A percentile compares a stretch with the other conserved stretches of the same genome.
Evolutionary conservation across 2,113 vertebrate species (phyloP).

Genomic region (Tamias sibiricus): DNA sequence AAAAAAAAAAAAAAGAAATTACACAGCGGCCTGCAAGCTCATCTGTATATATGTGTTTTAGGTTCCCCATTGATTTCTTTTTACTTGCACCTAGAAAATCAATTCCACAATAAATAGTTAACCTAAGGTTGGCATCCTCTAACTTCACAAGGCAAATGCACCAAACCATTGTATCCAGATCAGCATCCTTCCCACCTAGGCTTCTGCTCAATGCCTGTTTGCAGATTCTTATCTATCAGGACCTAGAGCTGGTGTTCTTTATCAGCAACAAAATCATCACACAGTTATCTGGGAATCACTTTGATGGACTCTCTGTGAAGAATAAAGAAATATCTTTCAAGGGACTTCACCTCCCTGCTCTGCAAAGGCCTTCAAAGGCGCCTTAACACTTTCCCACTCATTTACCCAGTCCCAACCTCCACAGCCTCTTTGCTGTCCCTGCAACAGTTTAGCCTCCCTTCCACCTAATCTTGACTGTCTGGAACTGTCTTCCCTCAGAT

Average conservation of each 20-base stretch:
- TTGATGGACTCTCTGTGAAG: neutral
- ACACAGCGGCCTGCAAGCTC: neutral
- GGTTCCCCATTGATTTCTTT: neutral
- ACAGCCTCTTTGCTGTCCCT: neutral
- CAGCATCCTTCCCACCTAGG: neutral
- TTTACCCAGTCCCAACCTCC: neutral
- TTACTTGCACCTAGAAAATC: neutral
- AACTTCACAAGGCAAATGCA: neutral
- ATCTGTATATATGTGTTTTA: neutral
- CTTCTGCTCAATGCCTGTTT: neutral
- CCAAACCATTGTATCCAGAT: neutral
- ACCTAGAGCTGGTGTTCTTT: neutral
- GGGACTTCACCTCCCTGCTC: neutral
- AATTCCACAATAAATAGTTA: neutral
- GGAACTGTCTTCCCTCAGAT: neutral
- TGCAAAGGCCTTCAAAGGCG: neutral
- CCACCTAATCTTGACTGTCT: neutral
- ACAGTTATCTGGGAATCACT: neutral
- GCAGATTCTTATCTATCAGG: neutral
- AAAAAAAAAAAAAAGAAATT: neutral
- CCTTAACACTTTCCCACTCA: rapidly evolving
- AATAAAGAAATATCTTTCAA: neutral
- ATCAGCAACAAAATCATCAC: neutral
- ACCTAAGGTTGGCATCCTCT: neutral
- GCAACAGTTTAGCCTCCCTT: neutral